A percentile compares a stretch with the other conserved stretches of the same genome.
These are phyloP conservation scores for Lynx canadensis DNA, from an alignment of 2,113 vertebrate genomes.

Conservation along the genomic window DNA sequence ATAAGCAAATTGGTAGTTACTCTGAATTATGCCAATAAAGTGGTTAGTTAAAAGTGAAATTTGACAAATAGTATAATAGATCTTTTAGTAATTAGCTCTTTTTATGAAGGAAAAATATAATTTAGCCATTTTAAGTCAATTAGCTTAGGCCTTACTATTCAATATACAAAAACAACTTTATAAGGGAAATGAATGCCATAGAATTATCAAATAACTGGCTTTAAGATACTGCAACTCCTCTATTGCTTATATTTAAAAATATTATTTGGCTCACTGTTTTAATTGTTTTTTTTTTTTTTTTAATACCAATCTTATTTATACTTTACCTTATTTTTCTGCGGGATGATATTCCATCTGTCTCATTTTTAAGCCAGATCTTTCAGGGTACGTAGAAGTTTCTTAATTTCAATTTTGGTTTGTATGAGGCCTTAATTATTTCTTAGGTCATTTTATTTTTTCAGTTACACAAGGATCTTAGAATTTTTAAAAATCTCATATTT, in stretches of 20 bases:
- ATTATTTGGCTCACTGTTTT: not conserved
- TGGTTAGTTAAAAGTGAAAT: conserved; percentile 32
- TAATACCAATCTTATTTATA: not conserved
- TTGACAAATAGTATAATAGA: not conserved
- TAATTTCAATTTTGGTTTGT: not conserved
- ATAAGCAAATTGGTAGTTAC: not conserved
- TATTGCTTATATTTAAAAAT: not conserved
- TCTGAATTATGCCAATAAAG: conserved; percentile 20
- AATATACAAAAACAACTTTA: not conserved
- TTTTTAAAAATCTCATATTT: not conserved
- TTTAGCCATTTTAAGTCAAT: not conserved
- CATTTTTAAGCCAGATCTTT: not conserved
- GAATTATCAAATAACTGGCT: not conserved
- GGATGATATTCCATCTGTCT: not conserved
- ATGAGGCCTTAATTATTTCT: not conserved
- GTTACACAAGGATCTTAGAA: not conserved
- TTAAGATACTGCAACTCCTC: not conserved
- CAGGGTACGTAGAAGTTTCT: not conserved
- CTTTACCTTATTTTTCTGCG: not conserved
- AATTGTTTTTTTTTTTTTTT: not conserved
- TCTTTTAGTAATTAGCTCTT: conserved; percentile 7
- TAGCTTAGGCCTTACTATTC: not conserved
- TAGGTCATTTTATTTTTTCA: not conserved
- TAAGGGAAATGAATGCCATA: not conserved
- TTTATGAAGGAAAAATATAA: not conserved